Conservation (phyloP, 2,888 invertebrate species). For the Clivina fossor region DNA sequence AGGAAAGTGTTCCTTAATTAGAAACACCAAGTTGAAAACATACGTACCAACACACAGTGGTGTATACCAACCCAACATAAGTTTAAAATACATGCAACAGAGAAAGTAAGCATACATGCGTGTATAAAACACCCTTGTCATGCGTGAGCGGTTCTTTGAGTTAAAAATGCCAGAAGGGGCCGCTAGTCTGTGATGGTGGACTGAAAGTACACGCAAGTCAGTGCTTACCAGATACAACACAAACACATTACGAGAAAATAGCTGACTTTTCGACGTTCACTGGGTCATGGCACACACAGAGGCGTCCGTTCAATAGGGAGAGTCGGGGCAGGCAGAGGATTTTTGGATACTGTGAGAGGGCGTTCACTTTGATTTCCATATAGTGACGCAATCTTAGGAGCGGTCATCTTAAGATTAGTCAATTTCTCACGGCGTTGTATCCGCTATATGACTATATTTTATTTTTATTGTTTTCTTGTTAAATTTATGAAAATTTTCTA, state of each 20-base stretch:
- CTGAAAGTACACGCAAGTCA: conserved; percentile 21
- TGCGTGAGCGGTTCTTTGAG: conserved; percentile 19
- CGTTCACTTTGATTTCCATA: conserved; percentile 2
- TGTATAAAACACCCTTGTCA: conserved; percentile 19
- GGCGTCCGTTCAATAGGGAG: conserved; percentile 25
- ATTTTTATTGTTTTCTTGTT: no score
- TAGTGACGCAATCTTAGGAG: conserved; percentile 24
- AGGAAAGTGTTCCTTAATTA: conserved; percentile 26
- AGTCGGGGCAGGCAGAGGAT: conserved; percentile 10
- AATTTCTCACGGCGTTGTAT: conserved; percentile 29
- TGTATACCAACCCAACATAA: conserved; percentile 6
- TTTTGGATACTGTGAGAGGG: conserved; percentile 1
- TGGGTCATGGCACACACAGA: conserved; percentile 31
- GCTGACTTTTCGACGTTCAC: conserved; percentile 31
- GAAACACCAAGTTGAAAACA: no score
- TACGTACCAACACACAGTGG: conserved; percentile 11
- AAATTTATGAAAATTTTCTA: no score
- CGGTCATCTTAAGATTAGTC: conserved; percentile 17
- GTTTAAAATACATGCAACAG: background rate
- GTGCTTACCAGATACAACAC: conserved; percentile 21
- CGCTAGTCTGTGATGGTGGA: conserved; percentile 15
- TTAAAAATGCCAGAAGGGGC: conserved; percentile 1
- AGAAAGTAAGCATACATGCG: conserved; percentile 13
- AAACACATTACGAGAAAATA: conserved; percentile 28
- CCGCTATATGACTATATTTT: conserved; percentile 7